A percentile compares a stretch with the other conserved stretches of the same genome.
These are phyloP conservation scores for Pteria penguin DNA, from an alignment of 2,888 invertebrate genomes.

Conservation along the genomic window DNA sequence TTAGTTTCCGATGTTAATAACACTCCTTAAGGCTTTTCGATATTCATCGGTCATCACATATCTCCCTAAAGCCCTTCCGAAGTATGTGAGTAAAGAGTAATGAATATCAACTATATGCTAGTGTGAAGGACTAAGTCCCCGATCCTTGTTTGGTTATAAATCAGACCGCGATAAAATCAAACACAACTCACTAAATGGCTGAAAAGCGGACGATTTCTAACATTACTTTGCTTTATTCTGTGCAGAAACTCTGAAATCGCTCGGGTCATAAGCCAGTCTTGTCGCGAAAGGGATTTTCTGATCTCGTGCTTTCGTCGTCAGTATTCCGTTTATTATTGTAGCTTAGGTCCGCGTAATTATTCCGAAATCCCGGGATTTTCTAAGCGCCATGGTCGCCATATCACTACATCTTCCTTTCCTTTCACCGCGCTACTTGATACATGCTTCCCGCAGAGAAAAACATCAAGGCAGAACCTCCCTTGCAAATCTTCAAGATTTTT, in stretches of 20 bases:
- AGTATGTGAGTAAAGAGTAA: slow-evolving; percentile 31
- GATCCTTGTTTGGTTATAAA: slow-evolving; percentile 26
- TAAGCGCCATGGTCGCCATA: slow-evolving; percentile 7
- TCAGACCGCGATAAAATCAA: slow-evolving; percentile 29
- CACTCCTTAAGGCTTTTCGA: background rate
- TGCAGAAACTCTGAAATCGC: background rate
- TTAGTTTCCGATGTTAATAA: background rate
- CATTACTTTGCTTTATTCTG: background rate
- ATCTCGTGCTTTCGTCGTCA: slow-evolving; percentile 1
- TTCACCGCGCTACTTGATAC: slow-evolving; percentile 3
- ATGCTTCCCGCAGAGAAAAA: slow-evolving; percentile 8
- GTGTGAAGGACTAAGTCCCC: slow-evolving; percentile 14
- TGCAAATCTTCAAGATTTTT: background rate
- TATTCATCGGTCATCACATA: slow-evolving; percentile 4
- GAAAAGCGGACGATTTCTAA: background rate
- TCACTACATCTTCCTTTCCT: slow-evolving; percentile 7
- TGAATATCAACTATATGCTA: slow-evolving; percentile 36
- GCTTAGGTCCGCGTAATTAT: slow-evolving; percentile 35
- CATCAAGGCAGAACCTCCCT: background rate
- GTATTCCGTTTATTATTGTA: slow-evolving; percentile 26
- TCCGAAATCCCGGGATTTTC: slow-evolving; percentile 29
- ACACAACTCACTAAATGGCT: slow-evolving; percentile 8
- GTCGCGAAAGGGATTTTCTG: slow-evolving; percentile 15
- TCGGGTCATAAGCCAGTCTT: slow-evolving; percentile 1
- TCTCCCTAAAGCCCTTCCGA: slow-evolving; percentile 9